Base-by-base conservation (phyloP, 1,140 invertebrate species). In the Meloidogyne exigua region DNA sequence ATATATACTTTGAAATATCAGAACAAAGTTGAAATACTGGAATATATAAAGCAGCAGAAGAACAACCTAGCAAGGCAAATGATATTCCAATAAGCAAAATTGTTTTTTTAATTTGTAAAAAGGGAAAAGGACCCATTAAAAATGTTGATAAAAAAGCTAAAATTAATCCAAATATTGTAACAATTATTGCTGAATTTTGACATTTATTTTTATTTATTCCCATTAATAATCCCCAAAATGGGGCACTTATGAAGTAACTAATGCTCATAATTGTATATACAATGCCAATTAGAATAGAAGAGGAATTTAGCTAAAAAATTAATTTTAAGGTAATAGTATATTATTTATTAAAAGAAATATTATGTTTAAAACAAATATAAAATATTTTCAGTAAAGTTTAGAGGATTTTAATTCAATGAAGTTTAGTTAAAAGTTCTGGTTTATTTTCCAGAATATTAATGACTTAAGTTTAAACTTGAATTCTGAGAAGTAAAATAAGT, bases 191-290 rank as follows among this genome's bases (percentile, higher is more conserved):
- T n/a, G 72, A 28, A 65, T 64, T 23, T 23, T 73, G 21, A 73
- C 12, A 21, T 28, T 26, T 65, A 15, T 44, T 23, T 73, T 65
- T 28, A 57, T 57, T 57, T n/a, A 57, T n/a, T 57, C 49, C 49
- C 49, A 73, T 73, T 23, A 18, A 65, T 15, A 73, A 21, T 11
- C 72, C 72, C 72, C 42, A 73, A 23, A 73, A 7, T 26, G 72
- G 72, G 0, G 72, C 21, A 32, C 72, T 73, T 28, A 73, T 42
- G 23, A 73, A 73, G 21, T 73, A 73, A 11, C 57, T 65, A 23
- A 66, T 12, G 23, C 72, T 73, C 72, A 73, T 73, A n/a, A 73
- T 57, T 5, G 72, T 73, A 26, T 39, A 73, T 39, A 73, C 25
- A 15, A 32, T 32, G 11, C 72, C 72, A 32, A 73, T 32, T 2